Evolutionary conservation across 2,888 invertebrate genomes (phyloP).

Genomic region (Bugulina stolonifera): DNA sequence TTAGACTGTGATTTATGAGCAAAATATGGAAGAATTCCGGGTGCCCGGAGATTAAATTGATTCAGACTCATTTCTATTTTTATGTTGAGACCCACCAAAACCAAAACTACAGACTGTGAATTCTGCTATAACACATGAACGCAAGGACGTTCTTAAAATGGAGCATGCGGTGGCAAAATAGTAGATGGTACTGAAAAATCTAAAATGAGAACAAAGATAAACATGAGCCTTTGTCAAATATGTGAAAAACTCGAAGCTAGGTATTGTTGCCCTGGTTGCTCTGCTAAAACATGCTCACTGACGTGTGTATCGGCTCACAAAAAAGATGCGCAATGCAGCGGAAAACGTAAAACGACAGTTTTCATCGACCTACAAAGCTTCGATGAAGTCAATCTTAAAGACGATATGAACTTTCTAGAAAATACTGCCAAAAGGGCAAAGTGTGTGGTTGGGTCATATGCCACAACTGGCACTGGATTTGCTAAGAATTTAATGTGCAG

Average conservation of each 20-base stretch:
- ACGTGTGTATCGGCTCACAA: background rate
- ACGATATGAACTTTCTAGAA: slow-evolving; percentile 18
- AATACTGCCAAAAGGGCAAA: background rate
- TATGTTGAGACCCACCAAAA: too few relatives aligned
- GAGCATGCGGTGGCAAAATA: too few relatives aligned
- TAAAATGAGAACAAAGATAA: too few relatives aligned
- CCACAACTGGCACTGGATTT: background rate
- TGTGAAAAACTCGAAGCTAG: background rate
- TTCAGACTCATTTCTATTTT: too few relatives aligned
- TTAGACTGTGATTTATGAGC: too few relatives aligned
- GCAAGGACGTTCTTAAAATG: too few relatives aligned
- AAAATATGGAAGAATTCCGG: too few relatives aligned
- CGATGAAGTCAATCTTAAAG: background rate
- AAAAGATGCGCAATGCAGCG: background rate
- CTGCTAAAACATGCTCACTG: background rate
- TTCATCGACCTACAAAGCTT: background rate
- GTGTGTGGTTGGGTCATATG: background rate
- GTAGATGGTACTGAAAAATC: too few relatives aligned
- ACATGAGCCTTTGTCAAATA: background rate
- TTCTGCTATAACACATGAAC: too few relatives aligned
- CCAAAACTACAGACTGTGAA: too few relatives aligned
- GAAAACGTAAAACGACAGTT: background rate
- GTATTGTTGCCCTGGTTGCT: slow-evolving; percentile 8
- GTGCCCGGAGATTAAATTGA: too few relatives aligned
- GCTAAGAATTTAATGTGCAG: background rate